Evolutionary conservation across 2,888 invertebrate species (phyloP).

Genomic region (Phania funesta): DNA sequence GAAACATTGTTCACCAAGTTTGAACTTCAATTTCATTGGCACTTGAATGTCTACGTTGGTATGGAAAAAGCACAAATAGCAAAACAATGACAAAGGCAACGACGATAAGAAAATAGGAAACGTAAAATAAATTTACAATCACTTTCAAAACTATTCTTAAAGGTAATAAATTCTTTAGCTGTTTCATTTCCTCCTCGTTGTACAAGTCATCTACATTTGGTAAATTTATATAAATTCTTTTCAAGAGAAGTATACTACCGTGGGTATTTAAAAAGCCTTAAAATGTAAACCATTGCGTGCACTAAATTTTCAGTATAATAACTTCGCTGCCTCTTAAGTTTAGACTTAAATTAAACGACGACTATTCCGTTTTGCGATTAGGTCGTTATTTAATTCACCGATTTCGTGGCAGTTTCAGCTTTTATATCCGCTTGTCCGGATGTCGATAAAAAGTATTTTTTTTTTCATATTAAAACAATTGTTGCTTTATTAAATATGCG

Average conservation of each 20-base stretch:
- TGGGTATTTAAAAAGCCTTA: neutral
- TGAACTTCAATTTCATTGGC: constrained; percentile 38
- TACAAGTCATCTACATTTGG: constrained; percentile 3
- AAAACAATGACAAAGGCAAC: constrained; percentile 18
- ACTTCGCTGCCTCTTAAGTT: too few species aligned
- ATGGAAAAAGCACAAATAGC: neutral
- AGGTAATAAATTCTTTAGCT: constrained; percentile 53
- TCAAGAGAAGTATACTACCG: constrained; percentile 12
- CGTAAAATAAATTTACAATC: constrained; percentile 46
- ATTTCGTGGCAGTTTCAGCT: too few species aligned
- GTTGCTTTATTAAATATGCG: too few species aligned
- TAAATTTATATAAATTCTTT: neutral
- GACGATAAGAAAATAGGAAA: constrained; percentile 7
- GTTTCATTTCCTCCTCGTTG: neutral
- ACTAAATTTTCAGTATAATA: too few species aligned
- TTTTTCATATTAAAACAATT: too few species aligned
- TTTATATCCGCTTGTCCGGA: too few species aligned
- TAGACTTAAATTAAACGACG: too few species aligned
- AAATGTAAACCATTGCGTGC: too few species aligned
- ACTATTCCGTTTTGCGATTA: too few species aligned
- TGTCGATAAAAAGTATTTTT: too few species aligned
- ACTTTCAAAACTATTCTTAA: constrained; percentile 52
- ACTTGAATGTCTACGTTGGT: constrained; percentile 44
- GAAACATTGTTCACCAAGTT: constrained; percentile 49
- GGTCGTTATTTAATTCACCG: too few species aligned